Conservation (phyloP, 2,113 vertebrate genomes). For the Sterrhoptilus dennistouni region DNA sequence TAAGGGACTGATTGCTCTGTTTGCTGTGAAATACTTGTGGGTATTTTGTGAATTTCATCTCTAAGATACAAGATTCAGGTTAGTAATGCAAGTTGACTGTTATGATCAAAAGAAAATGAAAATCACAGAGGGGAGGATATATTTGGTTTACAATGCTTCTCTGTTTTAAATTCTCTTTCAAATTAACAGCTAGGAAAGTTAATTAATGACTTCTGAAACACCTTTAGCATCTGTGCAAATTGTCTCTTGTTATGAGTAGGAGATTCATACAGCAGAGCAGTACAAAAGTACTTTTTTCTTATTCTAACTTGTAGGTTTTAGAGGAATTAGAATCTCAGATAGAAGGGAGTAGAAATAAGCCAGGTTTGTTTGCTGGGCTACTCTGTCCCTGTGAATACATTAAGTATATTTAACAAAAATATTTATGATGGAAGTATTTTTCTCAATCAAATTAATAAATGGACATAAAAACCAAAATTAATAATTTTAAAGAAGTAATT, state of each 20-base stretch:
- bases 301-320: neutral
- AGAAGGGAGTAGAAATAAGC: neutral
- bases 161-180: neutral
- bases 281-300: neutral
- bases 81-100: neutral
- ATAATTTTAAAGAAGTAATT: neutral
- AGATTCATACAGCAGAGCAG: neutral
- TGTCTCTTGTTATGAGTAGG: neutral
- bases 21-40: neutral
- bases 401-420: neutral
- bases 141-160: neutral
- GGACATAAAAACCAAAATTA: neutral
- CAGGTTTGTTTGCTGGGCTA: neutral
- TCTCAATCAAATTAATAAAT: neutral
- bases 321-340: neutral
- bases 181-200: neutral
- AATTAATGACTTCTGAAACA: constrained; percentile 3
- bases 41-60: neutral
- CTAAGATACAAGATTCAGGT: neutral
- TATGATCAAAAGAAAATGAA: neutral
- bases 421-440: neutral
- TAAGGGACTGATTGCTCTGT: neutral
- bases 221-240: neutral
- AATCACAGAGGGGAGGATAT: neutral
- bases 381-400: neutral